These are phyloP conservation scores for Saccostrea cuccullata DNA, from an alignment of 1,140 invertebrate genomes.

Conservation along the genomic window DNA sequence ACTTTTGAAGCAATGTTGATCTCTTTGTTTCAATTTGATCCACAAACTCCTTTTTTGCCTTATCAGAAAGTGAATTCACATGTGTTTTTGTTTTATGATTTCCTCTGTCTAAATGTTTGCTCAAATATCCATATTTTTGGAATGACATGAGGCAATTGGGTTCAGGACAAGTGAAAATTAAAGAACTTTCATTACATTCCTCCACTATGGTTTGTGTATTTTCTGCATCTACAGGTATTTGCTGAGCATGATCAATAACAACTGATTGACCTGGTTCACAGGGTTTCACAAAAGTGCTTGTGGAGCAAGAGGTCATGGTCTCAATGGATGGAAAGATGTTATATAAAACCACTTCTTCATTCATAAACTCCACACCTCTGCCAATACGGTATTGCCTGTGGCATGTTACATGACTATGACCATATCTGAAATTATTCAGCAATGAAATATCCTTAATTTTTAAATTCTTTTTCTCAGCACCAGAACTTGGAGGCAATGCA, in stretches of 20 bases:
- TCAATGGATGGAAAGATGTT: not conserved
- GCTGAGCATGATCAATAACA: not conserved
- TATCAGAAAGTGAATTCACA: not conserved
- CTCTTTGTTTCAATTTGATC: not conserved
- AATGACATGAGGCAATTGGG: not conserved
- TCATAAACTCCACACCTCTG: not conserved
- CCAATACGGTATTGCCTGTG: constrained; percentile 32
- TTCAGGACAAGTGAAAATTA: not conserved
- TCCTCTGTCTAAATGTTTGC: not conserved
- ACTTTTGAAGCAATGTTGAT: too few relatives aligned
- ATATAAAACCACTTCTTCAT: not conserved
- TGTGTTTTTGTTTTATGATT: not conserved
- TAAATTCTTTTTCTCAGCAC: not conserved
- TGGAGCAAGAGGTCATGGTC: not conserved
- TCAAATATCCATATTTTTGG: not conserved
- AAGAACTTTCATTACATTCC: not conserved
- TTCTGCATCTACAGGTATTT: not conserved
- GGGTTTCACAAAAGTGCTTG: not conserved
- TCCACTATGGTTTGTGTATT: not conserved
- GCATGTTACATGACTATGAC: not conserved
- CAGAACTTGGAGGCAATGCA: not conserved
- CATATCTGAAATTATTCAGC: constrained; percentile 40
- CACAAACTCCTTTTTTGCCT: not conserved
- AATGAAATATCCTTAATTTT: not conserved
- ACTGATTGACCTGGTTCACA: not conserved